Base-by-base conservation (phyloP, 2,888 invertebrate species). In the Zaprionus bogoriensis region DNA sequence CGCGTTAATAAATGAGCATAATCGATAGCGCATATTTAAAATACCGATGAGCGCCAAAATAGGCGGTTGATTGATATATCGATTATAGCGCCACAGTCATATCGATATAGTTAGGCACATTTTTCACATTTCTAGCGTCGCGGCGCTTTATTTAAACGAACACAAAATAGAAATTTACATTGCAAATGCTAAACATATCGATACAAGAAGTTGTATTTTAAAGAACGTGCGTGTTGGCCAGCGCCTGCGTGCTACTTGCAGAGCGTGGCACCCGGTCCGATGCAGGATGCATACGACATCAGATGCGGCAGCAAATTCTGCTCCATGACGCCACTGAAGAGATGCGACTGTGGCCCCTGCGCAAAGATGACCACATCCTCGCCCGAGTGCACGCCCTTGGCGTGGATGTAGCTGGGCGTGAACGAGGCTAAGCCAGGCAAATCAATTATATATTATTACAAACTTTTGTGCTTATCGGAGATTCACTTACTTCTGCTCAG, bases 281-380 rank as follows among this genome's bases (percentile, higher is more conserved):
- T 92, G 71, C 95, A 95, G 0, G 94, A 92, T 0, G 95, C 95
- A 77, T 92, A 96, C 0, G 93, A 94, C 84, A 95, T 93, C 0
- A 95, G 93, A 80, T 96, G 95, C 0, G 96, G 95, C 50, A 97
- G 93, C 79, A 92, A 93, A 88, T 94, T 94, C 89, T 97, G 95
- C 79, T 97, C 95, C 82, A 95, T 94, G 27, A 93, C 93, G 0
- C 96, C 96, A 0, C 94, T 93, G 87, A 97, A 95, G 0, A 97
- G 92, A 87, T 96, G 96, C 0, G 96, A 91, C 93, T 95, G 94
- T 0, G 96, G 96, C 27, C 94, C 96, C n/a, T 90, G 91, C 0
- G 96, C 95, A 89, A 94, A 96, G 0, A 96, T 93, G 0, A 93
- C 94, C 1, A 96, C 96, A 88, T 96, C 96, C 72, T 96, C 96